Conservation (phyloP, 2,888 invertebrate species). For the Cerceris rybyensis region DNA sequence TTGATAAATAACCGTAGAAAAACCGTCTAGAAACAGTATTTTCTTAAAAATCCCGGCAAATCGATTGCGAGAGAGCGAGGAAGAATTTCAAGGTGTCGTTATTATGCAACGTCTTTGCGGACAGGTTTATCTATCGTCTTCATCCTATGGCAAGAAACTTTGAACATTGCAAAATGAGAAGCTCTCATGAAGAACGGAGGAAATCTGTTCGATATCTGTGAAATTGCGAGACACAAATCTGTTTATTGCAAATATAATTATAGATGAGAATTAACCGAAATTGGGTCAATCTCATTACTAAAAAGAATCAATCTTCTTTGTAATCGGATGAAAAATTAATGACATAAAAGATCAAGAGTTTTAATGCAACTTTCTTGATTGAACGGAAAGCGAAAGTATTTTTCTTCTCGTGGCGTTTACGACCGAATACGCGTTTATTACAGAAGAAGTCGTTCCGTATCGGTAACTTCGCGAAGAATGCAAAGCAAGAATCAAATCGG, state of each 20-base stretch:
- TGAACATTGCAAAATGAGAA: no score
- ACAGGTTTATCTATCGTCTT: background rate
- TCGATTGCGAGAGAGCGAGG: background rate
- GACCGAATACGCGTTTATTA: conserved; percentile 26
- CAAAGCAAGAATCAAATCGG: conserved; percentile 23
- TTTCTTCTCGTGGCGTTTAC: conserved; percentile 2
- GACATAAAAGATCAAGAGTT: conserved; percentile 18
- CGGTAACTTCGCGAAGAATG: conserved; percentile 20
- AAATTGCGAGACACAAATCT: no score
- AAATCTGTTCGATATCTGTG: no score
- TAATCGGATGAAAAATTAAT: background rate
- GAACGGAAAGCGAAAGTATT: conserved; percentile 34
- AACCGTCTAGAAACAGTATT: no score
- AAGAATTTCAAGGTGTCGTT: background rate
- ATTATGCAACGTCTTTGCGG: conserved; percentile 1
- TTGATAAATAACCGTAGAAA: no score
- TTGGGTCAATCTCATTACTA: background rate
- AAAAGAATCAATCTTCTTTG: background rate
- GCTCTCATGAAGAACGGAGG: no score
- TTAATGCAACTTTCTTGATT: conserved; percentile 1
- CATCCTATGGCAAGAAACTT: no score
- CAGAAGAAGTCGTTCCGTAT: conserved; percentile 37
- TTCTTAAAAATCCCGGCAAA: no score
- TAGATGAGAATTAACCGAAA: no score
- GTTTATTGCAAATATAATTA: no score